Evolutionary conservation across 2,113 vertebrate genomes (phyloP), one percentile per base, ranked within the genome.

Genomic region (Gymnorhina tibicen): DNA sequence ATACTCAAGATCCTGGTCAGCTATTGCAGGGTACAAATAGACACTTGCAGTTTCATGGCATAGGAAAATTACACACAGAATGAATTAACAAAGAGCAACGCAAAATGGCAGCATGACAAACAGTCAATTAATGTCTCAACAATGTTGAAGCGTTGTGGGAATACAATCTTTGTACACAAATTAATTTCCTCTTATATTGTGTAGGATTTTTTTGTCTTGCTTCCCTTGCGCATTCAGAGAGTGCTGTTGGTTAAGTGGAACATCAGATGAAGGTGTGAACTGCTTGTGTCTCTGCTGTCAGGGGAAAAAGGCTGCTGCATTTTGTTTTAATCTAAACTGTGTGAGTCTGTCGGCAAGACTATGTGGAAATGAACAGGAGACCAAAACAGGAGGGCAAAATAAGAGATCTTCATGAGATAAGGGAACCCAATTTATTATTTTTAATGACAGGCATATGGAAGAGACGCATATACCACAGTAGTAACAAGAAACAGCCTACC

Each of bases 281-380:
- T 96, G 94, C 77, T 84, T 37, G 75, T 11, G 3, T 75, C 84
- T 94, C 95, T 91, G 47, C 89, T 50, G 30, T 78, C 23, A 35
- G 42, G 85, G 47, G 46, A 77, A 58, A 96, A 97, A 95, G 64
- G 55, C 64, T 95, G 85, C 78, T 95, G 90, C 82, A 64, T 83
- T 93, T 96, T 91, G 80, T 96, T 97, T 96, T 80, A 75, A 37
- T 94, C 92, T 95, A 78, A 97, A 94, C 90, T 92, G 78, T 91
- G 94, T 27, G 60, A 94, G 91, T 97, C 96, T 85, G 87, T 76
- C 21, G 9, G 79, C 42, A 95, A 69, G 53, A 39, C 35, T 39
- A 11, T 13, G 33, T 76, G 67, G 87, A 88, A 95, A 88, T 63
- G 75, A 88, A 41, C 59, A 73, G 69, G 60, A 83, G 55, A 86